A percentile compares a stretch with the other conserved stretches of the same genome.
Conservation (phyloP, 2,888 invertebrate species). For the Meghimatium bilineatum region DNA sequence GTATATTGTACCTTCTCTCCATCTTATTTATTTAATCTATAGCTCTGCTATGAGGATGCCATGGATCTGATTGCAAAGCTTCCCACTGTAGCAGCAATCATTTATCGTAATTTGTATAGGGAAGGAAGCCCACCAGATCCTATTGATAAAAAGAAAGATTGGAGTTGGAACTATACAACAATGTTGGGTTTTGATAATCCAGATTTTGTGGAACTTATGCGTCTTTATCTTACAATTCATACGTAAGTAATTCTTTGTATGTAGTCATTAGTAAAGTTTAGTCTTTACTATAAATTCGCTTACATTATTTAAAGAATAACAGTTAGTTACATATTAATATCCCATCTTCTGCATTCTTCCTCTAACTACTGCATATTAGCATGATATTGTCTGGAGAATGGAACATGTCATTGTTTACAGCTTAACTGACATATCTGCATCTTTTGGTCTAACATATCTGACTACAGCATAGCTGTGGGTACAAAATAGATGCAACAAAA, state of each 20-base stretch:
- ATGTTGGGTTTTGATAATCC: conserved; percentile 92
- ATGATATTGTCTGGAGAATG: too few species aligned
- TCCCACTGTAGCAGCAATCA: conserved; percentile 96
- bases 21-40: conserved; percentile 29
- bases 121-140: conserved; percentile 91
- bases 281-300: too few species aligned
- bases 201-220: conserved; percentile 91
- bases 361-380: too few species aligned
- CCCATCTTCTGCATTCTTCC: too few species aligned
- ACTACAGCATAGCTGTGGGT: too few species aligned
- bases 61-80: conserved; percentile 97
- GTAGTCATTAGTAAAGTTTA: too few species aligned
- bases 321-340: too few species aligned
- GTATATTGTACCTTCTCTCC: not conserved
- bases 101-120: conserved; percentile 89
- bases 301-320: too few species aligned
- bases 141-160: conserved; percentile 92
- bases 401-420: too few species aligned
- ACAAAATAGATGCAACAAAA: too few species aligned
- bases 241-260: conserved; percentile 77
- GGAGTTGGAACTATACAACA: conserved; percentile 91
- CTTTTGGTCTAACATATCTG: too few species aligned
- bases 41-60: conserved; percentile 91
- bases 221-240: conserved; percentile 95
- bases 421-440: too few species aligned